Conservation (phyloP, 2,888 invertebrate genomes). For the Crossocerus cetratus region DNA sequence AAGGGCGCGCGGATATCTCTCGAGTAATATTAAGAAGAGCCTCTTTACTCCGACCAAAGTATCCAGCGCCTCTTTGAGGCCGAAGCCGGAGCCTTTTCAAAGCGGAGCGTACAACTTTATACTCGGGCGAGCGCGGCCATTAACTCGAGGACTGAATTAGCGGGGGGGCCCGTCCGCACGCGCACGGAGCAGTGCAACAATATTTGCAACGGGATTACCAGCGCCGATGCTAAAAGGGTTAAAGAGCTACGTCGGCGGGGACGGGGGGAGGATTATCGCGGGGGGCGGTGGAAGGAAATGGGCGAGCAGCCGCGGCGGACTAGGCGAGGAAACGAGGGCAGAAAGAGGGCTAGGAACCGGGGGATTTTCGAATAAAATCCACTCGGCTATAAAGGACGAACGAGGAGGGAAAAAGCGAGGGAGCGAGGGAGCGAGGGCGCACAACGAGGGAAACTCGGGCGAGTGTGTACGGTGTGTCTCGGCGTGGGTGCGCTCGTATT, state of each 20-base stretch:
- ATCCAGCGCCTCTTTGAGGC: too few species aligned
- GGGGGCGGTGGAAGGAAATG: neutral
- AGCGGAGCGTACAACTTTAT: too few species aligned
- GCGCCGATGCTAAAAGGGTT: neutral
- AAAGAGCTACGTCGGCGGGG: too few species aligned
- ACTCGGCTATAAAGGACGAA: constrained; percentile 10
- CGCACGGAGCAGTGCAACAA: neutral
- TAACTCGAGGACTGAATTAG: neutral
- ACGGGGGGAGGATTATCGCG: neutral
- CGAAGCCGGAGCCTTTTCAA: too few species aligned
- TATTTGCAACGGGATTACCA: constrained; percentile 1
- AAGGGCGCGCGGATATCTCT: too few species aligned
- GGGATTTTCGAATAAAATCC: neutral
- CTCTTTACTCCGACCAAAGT: too few species aligned
- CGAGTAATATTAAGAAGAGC: too few species aligned
- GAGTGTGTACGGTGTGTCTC: constrained; percentile 29
- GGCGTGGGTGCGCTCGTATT: constrained; percentile 58
- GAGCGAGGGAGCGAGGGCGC: constrained; percentile 12
- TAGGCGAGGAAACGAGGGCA: neutral
- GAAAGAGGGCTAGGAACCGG: neutral
- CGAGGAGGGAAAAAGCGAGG: constrained; percentile 3
- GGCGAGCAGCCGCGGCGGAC: neutral
- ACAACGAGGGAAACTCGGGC: constrained; percentile 30
- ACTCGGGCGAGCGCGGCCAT: neutral
- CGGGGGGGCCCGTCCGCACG: neutral